Evolutionary conservation across 2,113 vertebrate species (phyloP).

Genomic region (Paralichthys olivaceus): DNA sequence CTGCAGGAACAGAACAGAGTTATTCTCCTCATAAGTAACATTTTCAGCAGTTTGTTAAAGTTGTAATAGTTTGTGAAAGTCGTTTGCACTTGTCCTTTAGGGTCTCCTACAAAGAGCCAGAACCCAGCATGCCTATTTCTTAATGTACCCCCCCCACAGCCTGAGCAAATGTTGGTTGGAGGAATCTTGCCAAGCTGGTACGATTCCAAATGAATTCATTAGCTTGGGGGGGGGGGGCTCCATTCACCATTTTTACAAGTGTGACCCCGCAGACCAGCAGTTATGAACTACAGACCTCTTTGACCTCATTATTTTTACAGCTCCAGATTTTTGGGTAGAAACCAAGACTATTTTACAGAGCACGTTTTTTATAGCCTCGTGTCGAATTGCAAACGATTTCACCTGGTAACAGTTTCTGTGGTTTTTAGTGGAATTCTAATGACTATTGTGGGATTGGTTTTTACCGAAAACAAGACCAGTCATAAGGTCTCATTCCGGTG

Average conservation of each 20-base stretch:
- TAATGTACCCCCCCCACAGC: constrained; percentile 70
- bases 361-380: constrained; percentile 36
- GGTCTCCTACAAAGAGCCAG: constrained; percentile 47
- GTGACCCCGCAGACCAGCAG: constrained; percentile 68
- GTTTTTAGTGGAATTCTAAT: constrained; percentile 45
- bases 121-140: constrained; percentile 72
- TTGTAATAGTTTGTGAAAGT: constrained; percentile 44
- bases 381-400: constrained; percentile 44
- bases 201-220: constrained; percentile 72
- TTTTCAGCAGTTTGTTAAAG: background rate
- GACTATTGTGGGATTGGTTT: constrained; percentile 19
- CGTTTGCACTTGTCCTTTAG: constrained; percentile 57
- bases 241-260: constrained; percentile 54
- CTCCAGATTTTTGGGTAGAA: constrained; percentile 48
- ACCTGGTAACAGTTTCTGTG: constrained; percentile 43
- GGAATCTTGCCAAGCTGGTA: constrained; percentile 73
- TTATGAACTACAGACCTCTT: constrained; percentile 56
- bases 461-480: constrained; percentile 20
- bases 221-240: constrained; percentile 58
- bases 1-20: background rate
- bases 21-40: background rate
- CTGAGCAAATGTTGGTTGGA: constrained; percentile 70
- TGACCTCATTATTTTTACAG: constrained; percentile 78
- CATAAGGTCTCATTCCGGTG: background rate
- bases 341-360: constrained; percentile 25